Conservation (phyloP, 1,140 invertebrate species). For the Colletes gigas region DNA sequence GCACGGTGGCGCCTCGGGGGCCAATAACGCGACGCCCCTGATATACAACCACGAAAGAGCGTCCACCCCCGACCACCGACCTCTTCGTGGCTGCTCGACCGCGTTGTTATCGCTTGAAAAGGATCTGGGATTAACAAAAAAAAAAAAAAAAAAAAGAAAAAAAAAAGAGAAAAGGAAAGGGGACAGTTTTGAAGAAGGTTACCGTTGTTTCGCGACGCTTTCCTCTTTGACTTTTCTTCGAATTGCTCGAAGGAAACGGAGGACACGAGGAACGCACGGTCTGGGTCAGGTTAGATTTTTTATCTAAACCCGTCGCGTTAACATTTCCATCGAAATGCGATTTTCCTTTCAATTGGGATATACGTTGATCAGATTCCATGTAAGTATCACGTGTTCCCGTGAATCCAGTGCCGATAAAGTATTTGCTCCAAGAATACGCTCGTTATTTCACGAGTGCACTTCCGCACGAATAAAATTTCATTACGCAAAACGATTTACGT, state of each 20-base stretch:
- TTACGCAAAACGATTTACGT: neutral
- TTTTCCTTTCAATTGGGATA: too few species aligned
- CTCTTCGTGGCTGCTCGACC: conserved; percentile 59
- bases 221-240: neutral
- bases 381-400: too few species aligned
- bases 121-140: conserved; percentile 53
- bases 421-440: too few species aligned
- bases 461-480: too few species aligned
- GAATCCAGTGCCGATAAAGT: too few species aligned
- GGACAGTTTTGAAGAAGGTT: conserved; percentile 35
- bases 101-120: conserved; percentile 63
- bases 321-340: too few species aligned
- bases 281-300: too few species aligned
- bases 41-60: conserved; percentile 66
- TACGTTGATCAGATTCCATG: too few species aligned
- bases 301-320: too few species aligned
- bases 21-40: conserved; percentile 68
- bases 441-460: too few species aligned
- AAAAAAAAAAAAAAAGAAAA: neutral
- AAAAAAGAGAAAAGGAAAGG: neutral
- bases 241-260: neutral
- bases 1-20: conserved; percentile 65
- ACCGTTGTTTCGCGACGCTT: neutral
- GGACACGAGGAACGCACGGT: neutral
- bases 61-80: conserved; percentile 42